Conservation (phyloP, 92 coral and sea anemone genomes). For the Porites lobata region DNA sequence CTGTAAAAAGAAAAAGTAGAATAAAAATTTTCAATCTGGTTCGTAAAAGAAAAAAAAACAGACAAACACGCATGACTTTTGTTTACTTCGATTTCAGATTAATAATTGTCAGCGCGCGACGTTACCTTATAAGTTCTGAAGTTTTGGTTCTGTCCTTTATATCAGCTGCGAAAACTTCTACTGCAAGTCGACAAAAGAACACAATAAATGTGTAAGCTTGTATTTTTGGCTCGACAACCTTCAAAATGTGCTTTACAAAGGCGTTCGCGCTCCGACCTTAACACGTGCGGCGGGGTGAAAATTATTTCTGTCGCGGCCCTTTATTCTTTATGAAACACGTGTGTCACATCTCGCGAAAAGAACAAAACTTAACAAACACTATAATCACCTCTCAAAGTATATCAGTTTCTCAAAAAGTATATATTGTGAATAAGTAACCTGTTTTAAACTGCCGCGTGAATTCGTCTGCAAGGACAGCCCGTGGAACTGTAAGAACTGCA, state of each 20-base stretch:
- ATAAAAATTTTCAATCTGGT: too few relatives aligned
- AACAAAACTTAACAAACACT: neutral
- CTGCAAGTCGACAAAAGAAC: conserved; percentile 38
- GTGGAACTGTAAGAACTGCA: conserved; percentile 43
- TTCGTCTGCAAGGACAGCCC: conserved; percentile 88
- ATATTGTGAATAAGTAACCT: conserved; percentile 45
- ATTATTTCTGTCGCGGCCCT: too few relatives aligned
- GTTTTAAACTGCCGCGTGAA: conserved; percentile 82
- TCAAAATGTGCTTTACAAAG: too few relatives aligned
- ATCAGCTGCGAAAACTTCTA: conserved; percentile 78
- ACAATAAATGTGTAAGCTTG: neutral
- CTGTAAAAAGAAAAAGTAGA: conserved; percentile 40
- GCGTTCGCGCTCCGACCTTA: too few relatives aligned
- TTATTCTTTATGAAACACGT: neutral
- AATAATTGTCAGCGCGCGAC: neutral
- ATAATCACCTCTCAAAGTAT: neutral
- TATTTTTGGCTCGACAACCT: too few relatives aligned
- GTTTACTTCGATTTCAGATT: too few relatives aligned
- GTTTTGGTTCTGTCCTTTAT: conserved; percentile 80
- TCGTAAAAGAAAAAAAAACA: neutral
- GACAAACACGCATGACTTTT: neutral
- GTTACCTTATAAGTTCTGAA: conserved; percentile 83
- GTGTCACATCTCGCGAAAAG: neutral
- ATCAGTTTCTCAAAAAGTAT: neutral
- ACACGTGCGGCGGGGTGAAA: too few relatives aligned